Evolutionary conservation across 2,888 invertebrate species (phyloP).

Genomic region (Scotopteryx bipunctaria): DNA sequence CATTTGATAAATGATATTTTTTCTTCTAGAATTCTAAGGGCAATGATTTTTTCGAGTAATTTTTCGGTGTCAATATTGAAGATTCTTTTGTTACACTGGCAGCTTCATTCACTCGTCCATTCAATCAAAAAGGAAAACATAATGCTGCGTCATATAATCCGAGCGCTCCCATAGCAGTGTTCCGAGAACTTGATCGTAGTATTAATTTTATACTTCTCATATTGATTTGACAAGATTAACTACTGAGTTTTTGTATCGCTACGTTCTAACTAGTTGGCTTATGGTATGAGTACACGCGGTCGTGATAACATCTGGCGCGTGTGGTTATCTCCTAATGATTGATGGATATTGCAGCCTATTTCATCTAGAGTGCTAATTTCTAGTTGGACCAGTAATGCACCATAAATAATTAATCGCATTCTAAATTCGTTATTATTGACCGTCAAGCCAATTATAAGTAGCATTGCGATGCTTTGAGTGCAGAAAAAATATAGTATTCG

Average conservation of each 20-base stretch:
- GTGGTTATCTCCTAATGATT: slow-evolving; percentile 53
- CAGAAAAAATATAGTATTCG: slow-evolving; percentile 82
- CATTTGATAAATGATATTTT: slow-evolving; percentile 80
- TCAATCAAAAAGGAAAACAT: slow-evolving; percentile 59
- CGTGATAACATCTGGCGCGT: slow-evolving; percentile 47
- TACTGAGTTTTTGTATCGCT: slow-evolving; percentile 47
- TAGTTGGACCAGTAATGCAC: slow-evolving; percentile 50
- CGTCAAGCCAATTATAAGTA: slow-evolving; percentile 80
- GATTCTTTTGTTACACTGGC: slow-evolving; percentile 58
- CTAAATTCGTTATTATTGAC: slow-evolving; percentile 68
- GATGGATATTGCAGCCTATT: slow-evolving; percentile 46
- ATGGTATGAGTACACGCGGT: slow-evolving; percentile 41
- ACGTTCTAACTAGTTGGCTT: slow-evolving; percentile 45
- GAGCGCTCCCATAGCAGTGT: slow-evolving; percentile 56
- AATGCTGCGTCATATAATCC: slow-evolving; percentile 63
- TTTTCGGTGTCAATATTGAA: slow-evolving; percentile 69
- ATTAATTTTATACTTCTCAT: slow-evolving; percentile 58
- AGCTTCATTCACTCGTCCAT: slow-evolving; percentile 57
- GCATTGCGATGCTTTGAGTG: slow-evolving; percentile 74
- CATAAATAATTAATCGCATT: slow-evolving; percentile 65
- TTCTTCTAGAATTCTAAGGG: slow-evolving; percentile 42
- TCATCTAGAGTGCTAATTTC: slow-evolving; percentile 48
- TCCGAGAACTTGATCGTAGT: slow-evolving; percentile 57
- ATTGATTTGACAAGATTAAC: slow-evolving; percentile 61
- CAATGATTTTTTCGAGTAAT: slow-evolving; percentile 59